Base-by-base conservation (phyloP, 2,888 invertebrate species). In the Cataglyphis rosenhaueri region DNA sequence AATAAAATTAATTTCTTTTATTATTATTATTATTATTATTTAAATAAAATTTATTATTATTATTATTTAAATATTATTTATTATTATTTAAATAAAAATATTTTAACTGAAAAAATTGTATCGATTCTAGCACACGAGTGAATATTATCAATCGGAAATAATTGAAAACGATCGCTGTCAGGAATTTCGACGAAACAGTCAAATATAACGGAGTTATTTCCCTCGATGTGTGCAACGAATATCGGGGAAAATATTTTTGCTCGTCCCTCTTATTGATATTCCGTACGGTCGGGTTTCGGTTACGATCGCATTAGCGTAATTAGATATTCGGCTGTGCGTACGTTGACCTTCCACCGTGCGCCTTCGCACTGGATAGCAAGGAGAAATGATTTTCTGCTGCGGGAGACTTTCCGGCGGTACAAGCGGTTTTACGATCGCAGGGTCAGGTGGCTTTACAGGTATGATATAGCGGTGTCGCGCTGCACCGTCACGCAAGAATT, bases 271-370 rank as follows among this genome's bases (percentile, higher is more conserved):
- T 48, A 76, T 71, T 79, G 59, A 61, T 59, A 71, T 59, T 59
- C 41, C 59, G 18, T n/a, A 25, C 64, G 18, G 10, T 21, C 1
- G 3, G 25, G 6, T 41, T 78, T 78, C n/a, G 41, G 18, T 21
- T 66, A 78, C 41, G n/a, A 41, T 41, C 29, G 44, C 12, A 70
- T 78, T 71, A 71, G 59, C 78, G 71, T 79, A 79, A 79, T 79
- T 79, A 71, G 78, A 79, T 79, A 71, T 71, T 68, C 25, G 32
- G 29, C 29, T 9, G 71, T 18, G 41, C 44, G 71, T 71, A 32
- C 44, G 44, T 71, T 71, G 59, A 79, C 78, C 59, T 35, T 71
- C 10, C 78, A 12, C 15, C 3, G 25, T 9, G 21, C 35, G 35
- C 21, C n/a, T 59, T 71, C n/a, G 73, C 32, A 6, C 29, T 29